Evolutionary conservation across 2,797 vertebrate genomes (phyloP), one percentile per base, ranked within the genome.

Genomic region (Mormyrus hasselquistii): DNA sequence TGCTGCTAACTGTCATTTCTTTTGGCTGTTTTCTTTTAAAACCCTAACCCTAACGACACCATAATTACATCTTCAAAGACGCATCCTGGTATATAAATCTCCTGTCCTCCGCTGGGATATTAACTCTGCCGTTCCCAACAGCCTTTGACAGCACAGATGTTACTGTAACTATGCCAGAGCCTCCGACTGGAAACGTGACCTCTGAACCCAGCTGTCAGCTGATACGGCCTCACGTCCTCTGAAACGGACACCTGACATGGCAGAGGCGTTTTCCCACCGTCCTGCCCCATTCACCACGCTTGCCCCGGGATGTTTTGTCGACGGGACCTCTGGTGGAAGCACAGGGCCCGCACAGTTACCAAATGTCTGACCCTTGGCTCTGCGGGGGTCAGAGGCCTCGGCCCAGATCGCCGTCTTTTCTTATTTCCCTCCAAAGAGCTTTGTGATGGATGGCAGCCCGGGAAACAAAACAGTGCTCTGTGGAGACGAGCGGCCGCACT

Each of bases 361-460:
- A 94, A 86, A 92, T 90, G 95, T 95, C 95, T 98, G 97, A 98
- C 97, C 98, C 95, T 93, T 97, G 96, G 97, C 97, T 97, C 97
- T 96, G 96, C 89, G 88, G 93, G 53, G 98, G 98, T 99, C 97
- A 99, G 97, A 99, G 98, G 98, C 94, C 97, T 87, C 95, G 96
- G 97, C 96, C 94, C 93, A 95, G 96, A 97, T 97, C 97, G 96
- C 89, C 91, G 94, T 95, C 96, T 95, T 96, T 97, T 95, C 96
- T 96, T 95, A 94, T 96, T 94, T 94, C 94, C 95, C 97, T 97
- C 97, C 97, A 95, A 96, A 98, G 98, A 97, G 97, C 96, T 96
- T 96, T 96, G 97, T 98, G 97, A 98, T 98, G 98, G 98, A 98
- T 99, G 97, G 95, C 94, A 96, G 97, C 95, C 96, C 96, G 95